phyloP scores from a whole-genome alignment of 2,888 invertebrate genomes.

The Acheta domesticus region DNA sequence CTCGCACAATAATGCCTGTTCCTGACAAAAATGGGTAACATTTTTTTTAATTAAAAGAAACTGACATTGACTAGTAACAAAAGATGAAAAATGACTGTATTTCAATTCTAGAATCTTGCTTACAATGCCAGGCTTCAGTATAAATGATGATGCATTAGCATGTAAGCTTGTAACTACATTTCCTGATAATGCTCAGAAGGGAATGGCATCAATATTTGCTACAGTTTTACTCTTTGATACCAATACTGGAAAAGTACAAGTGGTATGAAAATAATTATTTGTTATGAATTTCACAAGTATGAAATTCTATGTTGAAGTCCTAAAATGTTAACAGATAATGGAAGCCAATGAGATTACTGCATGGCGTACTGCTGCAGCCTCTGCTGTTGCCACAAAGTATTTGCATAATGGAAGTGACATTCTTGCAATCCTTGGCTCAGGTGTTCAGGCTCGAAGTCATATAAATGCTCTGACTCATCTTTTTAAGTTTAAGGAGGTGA shows the following conservation, averaged over 20 bases:
- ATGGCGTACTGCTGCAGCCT: constrained; percentile 59
- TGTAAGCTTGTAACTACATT: constrained; percentile 54
- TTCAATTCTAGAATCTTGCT: constrained; percentile 38
- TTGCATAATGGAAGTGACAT: constrained; percentile 45
- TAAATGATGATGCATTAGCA: constrained; percentile 45
- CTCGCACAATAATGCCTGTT: constrained; percentile 33
- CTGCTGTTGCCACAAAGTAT: constrained; percentile 55
- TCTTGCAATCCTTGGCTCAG: constrained; percentile 54
- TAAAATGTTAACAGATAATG: constrained; percentile 44
- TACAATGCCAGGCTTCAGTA: constrained; percentile 41
- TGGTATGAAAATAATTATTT: constrained; percentile 42
- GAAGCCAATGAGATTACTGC: constrained; percentile 55
- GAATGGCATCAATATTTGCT: constrained; percentile 48
- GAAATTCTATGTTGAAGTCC: not conserved
- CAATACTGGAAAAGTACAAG: constrained; percentile 48
- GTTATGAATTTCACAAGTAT: too few relatives aligned
- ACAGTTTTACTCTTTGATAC: constrained; percentile 50
- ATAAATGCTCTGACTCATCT: constrained; percentile 51
- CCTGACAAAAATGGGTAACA: constrained; percentile 32
- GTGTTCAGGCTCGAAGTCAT: constrained; percentile 53
- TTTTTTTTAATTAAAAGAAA: too few relatives aligned
- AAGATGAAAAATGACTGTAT: too few relatives aligned
- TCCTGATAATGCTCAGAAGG: constrained; percentile 44
- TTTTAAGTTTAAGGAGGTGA: constrained; percentile 49
- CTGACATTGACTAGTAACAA: too few relatives aligned